Conservation (phyloP, 2,888 invertebrate genomes). For the Fabriciana adippe region DNA sequence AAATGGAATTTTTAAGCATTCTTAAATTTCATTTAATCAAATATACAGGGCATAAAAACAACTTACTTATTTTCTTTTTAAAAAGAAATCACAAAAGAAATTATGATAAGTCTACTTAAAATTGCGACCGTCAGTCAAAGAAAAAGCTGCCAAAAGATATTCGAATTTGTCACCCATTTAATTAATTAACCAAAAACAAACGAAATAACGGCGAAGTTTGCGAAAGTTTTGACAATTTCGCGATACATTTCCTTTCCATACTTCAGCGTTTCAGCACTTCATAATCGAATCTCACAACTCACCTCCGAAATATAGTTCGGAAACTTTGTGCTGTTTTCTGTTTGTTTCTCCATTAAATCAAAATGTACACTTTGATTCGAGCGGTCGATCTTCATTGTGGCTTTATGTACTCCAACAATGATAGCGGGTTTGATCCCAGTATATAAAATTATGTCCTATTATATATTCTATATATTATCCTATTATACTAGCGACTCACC, state of each 20-base stretch:
- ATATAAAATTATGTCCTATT: not conserved
- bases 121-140: conserved; percentile 14
- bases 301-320: conserved; percentile 30
- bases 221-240: conserved; percentile 29
- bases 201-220: conserved; percentile 18
- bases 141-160: conserved; percentile 10
- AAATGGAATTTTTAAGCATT: too few relatives aligned
- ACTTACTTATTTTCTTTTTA: not conserved
- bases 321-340: conserved; percentile 26
- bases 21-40: too few relatives aligned
- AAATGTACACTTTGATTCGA: conserved; percentile 14
- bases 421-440: not conserved
- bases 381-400: not conserved
- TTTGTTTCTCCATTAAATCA: conserved; percentile 25
- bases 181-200: conserved; percentile 26
- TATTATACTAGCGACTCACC: too few relatives aligned
- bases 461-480: too few relatives aligned
- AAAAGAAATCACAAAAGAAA: not conserved
- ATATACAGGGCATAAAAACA: not conserved
- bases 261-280: conserved; percentile 29
- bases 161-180: conserved; percentile 12
- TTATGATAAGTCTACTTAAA: not conserved
- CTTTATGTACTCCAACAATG: not conserved
- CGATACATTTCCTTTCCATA: conserved; percentile 33
- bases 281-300: conserved; percentile 34